These are phyloP conservation scores for Apostichopus californicus DNA, from an alignment of 35 echinoderm and acorn worm species.

Conservation along the genomic window DNA sequence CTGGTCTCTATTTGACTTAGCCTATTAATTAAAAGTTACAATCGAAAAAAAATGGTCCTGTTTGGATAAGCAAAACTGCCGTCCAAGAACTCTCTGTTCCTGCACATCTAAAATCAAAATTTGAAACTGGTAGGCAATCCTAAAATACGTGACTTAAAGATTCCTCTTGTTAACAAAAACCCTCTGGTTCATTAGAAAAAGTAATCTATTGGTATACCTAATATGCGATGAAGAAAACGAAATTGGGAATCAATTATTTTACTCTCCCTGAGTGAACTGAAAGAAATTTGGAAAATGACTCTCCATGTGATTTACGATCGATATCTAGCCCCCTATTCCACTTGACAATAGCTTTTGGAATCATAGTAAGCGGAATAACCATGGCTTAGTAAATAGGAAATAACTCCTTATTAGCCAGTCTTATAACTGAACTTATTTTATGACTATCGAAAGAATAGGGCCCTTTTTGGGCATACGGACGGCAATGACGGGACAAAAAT, in stretches of 20 bases:
- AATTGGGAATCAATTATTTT: conserved; percentile 4
- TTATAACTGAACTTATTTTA: too few relatives aligned
- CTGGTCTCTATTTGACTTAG: too few relatives aligned
- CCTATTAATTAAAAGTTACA: too few relatives aligned
- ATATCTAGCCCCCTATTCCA: neutral
- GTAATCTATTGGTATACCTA: conserved; percentile 18
- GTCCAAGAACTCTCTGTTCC: neutral
- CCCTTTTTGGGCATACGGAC: too few relatives aligned
- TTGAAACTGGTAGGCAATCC: neutral
- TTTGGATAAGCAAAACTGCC: neutral
- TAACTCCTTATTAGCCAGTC: too few relatives aligned
- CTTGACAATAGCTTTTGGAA: neutral
- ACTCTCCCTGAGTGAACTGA: neutral
- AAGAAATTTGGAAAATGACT: neutral
- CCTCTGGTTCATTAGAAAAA: neutral
- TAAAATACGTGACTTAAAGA: neutral
- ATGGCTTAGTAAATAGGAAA: neutral
- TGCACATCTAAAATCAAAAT: neutral
- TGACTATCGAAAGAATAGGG: too few relatives aligned
- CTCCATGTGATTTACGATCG: neutral
- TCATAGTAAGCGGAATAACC: neutral
- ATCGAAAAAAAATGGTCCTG: too few relatives aligned
- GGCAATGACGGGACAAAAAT: too few relatives aligned
- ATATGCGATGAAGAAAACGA: neutral
- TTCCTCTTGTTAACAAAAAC: neutral